Evolutionary conservation across 2,797 vertebrate genomes (phyloP).

Genomic region (Gallinago solitaria): DNA sequence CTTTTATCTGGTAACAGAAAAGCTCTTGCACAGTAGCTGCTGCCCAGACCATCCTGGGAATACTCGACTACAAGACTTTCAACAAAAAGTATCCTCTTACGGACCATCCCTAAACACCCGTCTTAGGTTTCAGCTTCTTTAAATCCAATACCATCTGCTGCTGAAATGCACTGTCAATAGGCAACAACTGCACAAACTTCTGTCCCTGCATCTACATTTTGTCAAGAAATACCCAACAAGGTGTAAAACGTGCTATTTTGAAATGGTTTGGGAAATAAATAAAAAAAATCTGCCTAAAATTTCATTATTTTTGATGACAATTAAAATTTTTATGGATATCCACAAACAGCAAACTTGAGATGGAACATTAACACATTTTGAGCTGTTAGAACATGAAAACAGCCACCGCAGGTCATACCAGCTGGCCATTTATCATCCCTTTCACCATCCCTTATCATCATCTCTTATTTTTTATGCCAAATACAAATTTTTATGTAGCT

Average conservation of each 20-base stretch:
- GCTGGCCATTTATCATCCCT: too few species aligned
- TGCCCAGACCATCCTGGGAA: neutral
- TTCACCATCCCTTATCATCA: neutral
- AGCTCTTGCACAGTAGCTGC: neutral
- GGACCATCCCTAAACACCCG: neutral
- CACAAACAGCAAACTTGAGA: neutral
- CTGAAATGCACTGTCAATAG: neutral
- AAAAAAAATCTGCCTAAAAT: neutral
- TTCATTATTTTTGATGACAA: neutral
- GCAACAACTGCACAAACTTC: neutral
- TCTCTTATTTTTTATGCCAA: neutral
- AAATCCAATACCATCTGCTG: neutral
- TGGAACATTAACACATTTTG: neutral
- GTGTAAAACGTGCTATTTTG: neutral
- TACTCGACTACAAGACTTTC: neutral
- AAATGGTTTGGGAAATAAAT: neutral
- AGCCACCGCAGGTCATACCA: neutral
- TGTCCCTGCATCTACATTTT: neutral
- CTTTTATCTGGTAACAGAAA: neutral
- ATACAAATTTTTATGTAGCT: neutral
- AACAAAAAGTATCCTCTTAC: neutral
- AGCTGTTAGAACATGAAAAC: neutral
- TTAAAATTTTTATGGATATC: neutral
- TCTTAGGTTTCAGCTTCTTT: slow-evolving; percentile 3
- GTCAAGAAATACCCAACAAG: neutral